phyloP scores from a whole-genome alignment of 1,140 invertebrate species.

The Macrosteles quadrilineatus region DNA sequence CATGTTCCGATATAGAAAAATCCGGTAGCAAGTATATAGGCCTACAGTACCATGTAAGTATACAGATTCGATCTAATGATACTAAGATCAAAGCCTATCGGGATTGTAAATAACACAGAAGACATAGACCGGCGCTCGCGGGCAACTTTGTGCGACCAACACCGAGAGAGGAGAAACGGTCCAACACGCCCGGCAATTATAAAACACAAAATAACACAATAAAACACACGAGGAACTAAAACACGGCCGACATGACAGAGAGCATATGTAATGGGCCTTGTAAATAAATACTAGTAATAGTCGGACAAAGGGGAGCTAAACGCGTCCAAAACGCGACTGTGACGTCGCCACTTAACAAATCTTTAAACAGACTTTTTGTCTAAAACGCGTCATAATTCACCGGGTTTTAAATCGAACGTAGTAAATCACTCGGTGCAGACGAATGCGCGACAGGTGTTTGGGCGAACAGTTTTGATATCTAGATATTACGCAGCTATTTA shows the following conservation, averaged over 20 bases:
- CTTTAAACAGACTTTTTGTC: constrained; percentile 12
- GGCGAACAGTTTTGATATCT: constrained; percentile 15
- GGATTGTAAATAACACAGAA: too few species aligned
- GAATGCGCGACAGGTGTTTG: neutral
- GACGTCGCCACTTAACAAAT: neutral
- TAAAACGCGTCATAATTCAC: constrained; percentile 11
- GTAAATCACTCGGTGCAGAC: neutral
- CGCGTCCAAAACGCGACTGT: neutral
- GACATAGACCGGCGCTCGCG: too few species aligned
- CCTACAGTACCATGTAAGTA: too few species aligned
- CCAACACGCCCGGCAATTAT: neutral
- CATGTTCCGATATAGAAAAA: too few species aligned
- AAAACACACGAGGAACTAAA: neutral
- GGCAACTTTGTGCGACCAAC: too few species aligned
- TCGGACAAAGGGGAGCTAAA: neutral
- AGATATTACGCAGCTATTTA: constrained; percentile 14
- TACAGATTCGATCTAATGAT: too few species aligned
- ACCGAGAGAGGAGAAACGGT: too few species aligned
- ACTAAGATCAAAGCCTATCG: too few species aligned
- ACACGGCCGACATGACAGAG: constrained; percentile 6
- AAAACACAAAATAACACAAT: neutral
- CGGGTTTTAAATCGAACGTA: constrained; percentile 1
- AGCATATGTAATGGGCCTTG: constrained; percentile 1
- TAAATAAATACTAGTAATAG: constrained; percentile 7
- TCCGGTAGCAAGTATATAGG: too few species aligned